Base-by-base conservation (phyloP, 2,113 vertebrate species). In the Steatornis caripensis region DNA sequence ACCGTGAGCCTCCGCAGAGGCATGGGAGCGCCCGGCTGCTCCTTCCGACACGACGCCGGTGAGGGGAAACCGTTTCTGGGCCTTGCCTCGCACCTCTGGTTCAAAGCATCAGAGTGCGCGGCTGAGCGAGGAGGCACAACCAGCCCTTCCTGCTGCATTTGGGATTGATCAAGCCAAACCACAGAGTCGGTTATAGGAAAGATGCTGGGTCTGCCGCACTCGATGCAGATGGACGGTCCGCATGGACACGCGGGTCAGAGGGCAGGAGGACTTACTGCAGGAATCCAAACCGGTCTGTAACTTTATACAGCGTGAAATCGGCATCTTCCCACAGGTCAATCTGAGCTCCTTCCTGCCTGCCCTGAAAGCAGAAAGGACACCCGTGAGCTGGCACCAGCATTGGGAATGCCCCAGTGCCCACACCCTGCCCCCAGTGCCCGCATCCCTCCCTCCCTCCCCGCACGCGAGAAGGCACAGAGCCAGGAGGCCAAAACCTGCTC, bases 271-370 rank as follows among this genome's bases (percentile, higher is more conserved):
- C 98, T 99, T 98, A 99, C 98, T 99, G 99, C 94, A 99, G 96
- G 97, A 99, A 99, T 92, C 99, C 99, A 69, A 99, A 99, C 46
- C 98, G 98, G 96, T 99, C 99, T 15, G 98, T 98, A 95, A 99
- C 98, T 97, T 99, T 99, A 91, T 98, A 99, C 69, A 99, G 97
- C 1, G 93, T 97, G 95, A 98, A 99, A 95, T 99, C 96, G 0
- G 98, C 98, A 98, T 99, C 99, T 96, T 99, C 99, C 99, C 98
- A 98, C 1, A 98, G 98, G 96, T 99, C 98, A 93, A 98, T 98
- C 27, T 96, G 96, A 94, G 98, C 97, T 39, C 98, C 99, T 39
- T 98, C 98, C 57, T 98, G 97, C 71, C 98, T 98, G 85, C 98
- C 99, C 99, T 99, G 96, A 92, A 97, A 94, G 57, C 51, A 87